Evolutionary conservation across 2,113 vertebrate species (phyloP), one percentile per base, ranked within the genome.

Genomic region (Dascyllus trimaculatus): DNA sequence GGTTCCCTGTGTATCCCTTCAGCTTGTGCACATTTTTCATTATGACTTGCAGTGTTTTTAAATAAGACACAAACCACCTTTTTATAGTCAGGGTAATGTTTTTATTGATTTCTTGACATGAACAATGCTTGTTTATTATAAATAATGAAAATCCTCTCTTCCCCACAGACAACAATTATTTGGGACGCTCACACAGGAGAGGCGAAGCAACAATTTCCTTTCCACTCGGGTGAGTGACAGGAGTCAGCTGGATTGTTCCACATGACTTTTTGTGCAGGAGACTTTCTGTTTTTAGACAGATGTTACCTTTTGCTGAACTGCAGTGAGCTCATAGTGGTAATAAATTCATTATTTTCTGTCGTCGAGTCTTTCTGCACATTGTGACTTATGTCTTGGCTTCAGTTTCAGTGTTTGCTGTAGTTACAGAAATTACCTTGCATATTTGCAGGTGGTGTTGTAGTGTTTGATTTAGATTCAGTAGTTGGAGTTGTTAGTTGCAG

Each of bases 111-210:
- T 53, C 3, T 25, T 17, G 4, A 19, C 25, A 29, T 21, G 9
- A 59, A 21, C 2, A 0, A 15, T 32, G 1, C 4, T 24, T 13
- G n/a, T 69, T 35, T 0, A 11, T 25, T 59, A 48, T 64, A 8
- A 63, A 60, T 70, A 59, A 68, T 82, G 2, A 64, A 53, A 57
- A 14, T 64, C 11, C 80, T 29, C 8, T 75, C 70, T 86, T 73
- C 66, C 18, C 53, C 76, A 53, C 91, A 99, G 98, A 99, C 98
- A 57, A 99, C 98, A 77, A 99, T 99, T 93, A 99, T 99, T 89
- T 99, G 98, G 98, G 98, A 99, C 78, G 98, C 98, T 79, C 97
- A 99, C 89, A 99, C 98, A 8, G 98, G 98, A 1, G 98, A 99
- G 92, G 98, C 98, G 46, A 99, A 99, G 89, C 98, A 99, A 54